A percentile compares a stretch with the other conserved stretches of the same genome.
These are phyloP conservation scores for Ichneumon xanthorius DNA, from an alignment of 2,888 invertebrate genomes.

Conservation along the genomic window DNA sequence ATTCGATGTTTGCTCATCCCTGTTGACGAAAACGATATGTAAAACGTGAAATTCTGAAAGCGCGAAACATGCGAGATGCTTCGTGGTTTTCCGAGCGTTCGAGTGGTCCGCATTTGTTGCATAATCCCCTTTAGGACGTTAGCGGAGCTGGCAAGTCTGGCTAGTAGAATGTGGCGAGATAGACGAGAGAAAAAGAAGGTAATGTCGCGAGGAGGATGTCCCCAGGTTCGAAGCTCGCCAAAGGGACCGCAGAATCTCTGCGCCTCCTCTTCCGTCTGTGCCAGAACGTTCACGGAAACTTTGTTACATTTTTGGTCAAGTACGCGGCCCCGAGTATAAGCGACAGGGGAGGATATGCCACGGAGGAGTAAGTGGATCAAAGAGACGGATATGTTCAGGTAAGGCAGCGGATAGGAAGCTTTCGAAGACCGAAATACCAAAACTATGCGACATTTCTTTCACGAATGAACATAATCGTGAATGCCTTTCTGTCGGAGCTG, in stretches of 20 bases:
- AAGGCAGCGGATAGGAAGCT: constrained; percentile 15
- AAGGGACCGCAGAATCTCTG: constrained; percentile 83
- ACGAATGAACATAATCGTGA: neutral
- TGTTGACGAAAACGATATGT: constrained; percentile 5
- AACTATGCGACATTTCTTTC: constrained; percentile 26
- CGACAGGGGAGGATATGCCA: constrained; percentile 65
- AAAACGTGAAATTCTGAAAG: constrained; percentile 44
- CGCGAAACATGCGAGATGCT: constrained; percentile 61
- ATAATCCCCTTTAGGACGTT: constrained; percentile 72
- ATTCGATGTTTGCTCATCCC: neutral
- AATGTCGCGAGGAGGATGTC: constrained; percentile 59
- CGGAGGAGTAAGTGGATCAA: constrained; percentile 79
- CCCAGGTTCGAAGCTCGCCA: constrained; percentile 73
- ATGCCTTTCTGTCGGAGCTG: neutral
- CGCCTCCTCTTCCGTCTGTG: constrained; percentile 65
- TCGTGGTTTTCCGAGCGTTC: constrained; percentile 69
- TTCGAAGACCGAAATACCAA: constrained; percentile 24
- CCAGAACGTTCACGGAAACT: constrained; percentile 78
- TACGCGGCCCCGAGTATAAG: constrained; percentile 69
- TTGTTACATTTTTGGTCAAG: constrained; percentile 83
- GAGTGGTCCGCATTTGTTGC: constrained; percentile 73
- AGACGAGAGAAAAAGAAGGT: constrained; percentile 62
- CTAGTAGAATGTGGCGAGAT: constrained; percentile 49
- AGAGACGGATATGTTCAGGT: constrained; percentile 74
- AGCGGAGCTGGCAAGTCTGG: constrained; percentile 52